phyloP scores from a whole-genome alignment of 2,113 vertebrate genomes.

The Muntiacus reevesi region DNA sequence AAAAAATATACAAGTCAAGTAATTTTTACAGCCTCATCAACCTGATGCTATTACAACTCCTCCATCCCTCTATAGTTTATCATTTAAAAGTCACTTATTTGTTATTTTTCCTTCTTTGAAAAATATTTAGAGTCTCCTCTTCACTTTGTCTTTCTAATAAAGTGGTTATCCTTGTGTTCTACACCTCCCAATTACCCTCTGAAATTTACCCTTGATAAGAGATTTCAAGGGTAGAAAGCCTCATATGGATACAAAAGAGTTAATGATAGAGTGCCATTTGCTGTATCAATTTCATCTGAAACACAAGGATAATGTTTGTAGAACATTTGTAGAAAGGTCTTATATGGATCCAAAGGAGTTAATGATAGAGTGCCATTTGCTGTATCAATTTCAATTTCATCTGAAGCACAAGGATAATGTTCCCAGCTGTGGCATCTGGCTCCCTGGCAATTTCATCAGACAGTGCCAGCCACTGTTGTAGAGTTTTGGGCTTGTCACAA shows the following conservation, averaged over 20 bases:
- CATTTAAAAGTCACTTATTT: neutral
- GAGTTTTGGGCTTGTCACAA: constrained; percentile 51
- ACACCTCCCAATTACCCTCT: neutral
- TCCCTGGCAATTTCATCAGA: constrained; percentile 21
- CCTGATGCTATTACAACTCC: neutral
- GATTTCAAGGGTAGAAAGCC: neutral
- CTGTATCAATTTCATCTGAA: neutral
- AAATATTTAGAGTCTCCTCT: neutral
- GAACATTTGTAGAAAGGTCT: neutral
- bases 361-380: neutral
- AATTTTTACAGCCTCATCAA: neutral
- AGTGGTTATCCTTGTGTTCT: neutral
- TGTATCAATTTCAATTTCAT: neutral
- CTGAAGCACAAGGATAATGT: neutral
- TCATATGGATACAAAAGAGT: neutral
- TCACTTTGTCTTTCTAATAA: neutral
- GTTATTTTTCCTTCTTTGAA: neutral
- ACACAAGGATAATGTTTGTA: no score
- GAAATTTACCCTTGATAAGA: neutral
- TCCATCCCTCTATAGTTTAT: neutral
- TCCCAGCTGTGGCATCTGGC: constrained; percentile 58
- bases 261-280: constrained; percentile 13
- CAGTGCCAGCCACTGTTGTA: neutral
- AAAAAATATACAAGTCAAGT: neutral
- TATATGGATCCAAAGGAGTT: neutral